phyloP scores from a whole-genome alignment of 2,797 vertebrate genomes.

The Clarias pachynema region DNA sequence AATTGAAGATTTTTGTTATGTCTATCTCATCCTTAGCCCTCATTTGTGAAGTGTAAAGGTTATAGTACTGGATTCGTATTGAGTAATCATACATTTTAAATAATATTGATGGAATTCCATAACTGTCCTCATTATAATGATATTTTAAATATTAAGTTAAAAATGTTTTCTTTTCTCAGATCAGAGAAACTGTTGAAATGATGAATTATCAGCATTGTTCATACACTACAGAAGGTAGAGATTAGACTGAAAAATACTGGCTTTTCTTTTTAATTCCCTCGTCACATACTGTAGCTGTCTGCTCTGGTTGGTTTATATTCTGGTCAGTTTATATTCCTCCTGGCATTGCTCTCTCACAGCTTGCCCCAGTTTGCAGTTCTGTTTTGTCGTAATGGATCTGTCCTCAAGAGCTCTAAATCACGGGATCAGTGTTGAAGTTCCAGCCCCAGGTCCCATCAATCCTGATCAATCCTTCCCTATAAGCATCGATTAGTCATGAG shows the following conservation, averaged over 20 bases:
- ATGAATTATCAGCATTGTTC: background rate
- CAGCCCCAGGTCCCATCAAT: slow-evolving; percentile 19
- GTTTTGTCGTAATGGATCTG: background rate
- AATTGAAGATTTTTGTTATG: background rate
- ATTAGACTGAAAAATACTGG: background rate
- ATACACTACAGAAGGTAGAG: background rate
- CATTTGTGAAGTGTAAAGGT: background rate
- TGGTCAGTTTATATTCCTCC: slow-evolving; percentile 14
- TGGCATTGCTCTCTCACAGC: slow-evolving; percentile 2
- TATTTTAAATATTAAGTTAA: background rate
- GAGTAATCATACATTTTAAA: background rate
- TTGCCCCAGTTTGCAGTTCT: slow-evolving; percentile 30
- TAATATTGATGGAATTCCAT: background rate
- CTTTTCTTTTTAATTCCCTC: background rate
- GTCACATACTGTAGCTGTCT: background rate
- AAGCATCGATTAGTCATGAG: slow-evolving; percentile 38
- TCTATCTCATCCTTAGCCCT: background rate
- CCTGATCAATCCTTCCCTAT: slow-evolving; percentile 31
- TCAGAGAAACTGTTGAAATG: background rate
- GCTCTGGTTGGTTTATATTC: background rate
- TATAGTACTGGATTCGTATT: background rate
- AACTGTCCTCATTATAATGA: background rate
- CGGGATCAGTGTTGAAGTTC: slow-evolving; percentile 32
- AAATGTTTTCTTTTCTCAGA: background rate
- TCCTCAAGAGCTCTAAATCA: slow-evolving; percentile 17